Base-by-base conservation (phyloP, 1,140 invertebrate genomes). In the Ceratosolen solmsi region DNA sequence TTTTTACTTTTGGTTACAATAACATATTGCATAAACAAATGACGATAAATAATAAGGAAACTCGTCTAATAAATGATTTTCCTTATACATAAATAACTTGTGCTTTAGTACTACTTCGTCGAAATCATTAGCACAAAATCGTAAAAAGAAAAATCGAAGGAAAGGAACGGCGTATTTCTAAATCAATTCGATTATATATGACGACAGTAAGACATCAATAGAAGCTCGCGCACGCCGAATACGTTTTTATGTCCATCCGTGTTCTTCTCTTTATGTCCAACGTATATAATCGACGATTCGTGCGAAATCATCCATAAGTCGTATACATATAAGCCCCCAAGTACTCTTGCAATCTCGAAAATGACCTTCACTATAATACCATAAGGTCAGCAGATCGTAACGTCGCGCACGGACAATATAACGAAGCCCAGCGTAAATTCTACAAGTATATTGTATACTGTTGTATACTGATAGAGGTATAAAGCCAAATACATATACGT, bases 361-460 rank as follows among this genome's bases (percentile, higher is more conserved):
- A 75, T 74, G 72, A 81, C 79, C 58, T 75, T 81, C 9, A 41
- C 38, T 27, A 17, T 80, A 78, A 73, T 74, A 22, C 15, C 60
- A 36, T 68, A 75, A 81, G 79, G 72, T 81, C 79, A 81, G 72
- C 71, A 68, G 72, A 75, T 81, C 79, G 79, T 81, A 81, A 79
- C 8, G 25, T 56, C 77, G 15, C 73, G 73, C 54, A 3, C 0
- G 25, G 25, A n/a, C 77, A 38, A 79, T 79, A 79, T 79, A 79
- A 41, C 65, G 27, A 41, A 68, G 7, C 20, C 36, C 27, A 56
- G n/a, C 22, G 4, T 71, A 30, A 51, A 51, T 65, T 80, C 38
- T 46, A 41, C 60, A 74, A n/a, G 22, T 30, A 11, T 33, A 38
- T n/a, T n/a, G n/a, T n/a, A n/a, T n/a, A n/a, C n/a, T n/a, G n/a